Conservation (phyloP, 2,113 vertebrate species). For the Conger conger region DNA sequence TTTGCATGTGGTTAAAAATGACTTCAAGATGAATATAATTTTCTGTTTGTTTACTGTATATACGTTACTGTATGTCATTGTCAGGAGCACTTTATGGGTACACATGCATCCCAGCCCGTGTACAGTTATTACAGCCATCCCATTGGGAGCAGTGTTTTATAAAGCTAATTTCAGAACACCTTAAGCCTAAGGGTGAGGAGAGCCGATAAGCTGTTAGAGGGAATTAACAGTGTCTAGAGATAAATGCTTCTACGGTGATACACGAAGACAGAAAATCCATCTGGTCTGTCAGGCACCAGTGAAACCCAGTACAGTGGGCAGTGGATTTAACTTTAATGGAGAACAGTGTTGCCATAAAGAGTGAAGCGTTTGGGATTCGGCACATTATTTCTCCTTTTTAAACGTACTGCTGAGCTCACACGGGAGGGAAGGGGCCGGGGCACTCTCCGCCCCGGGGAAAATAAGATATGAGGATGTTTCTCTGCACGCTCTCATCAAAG, state of each 20-base stretch:
- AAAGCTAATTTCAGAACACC: neutral
- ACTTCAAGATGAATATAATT: neutral
- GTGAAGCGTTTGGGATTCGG: neutral
- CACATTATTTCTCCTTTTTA: neutral
- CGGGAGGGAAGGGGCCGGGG: neutral
- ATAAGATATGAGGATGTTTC: neutral
- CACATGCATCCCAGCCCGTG: constrained; percentile 5
- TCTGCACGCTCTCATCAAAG: neutral
- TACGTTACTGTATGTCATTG: neutral
- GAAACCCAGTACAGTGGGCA: neutral
- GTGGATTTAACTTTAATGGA: neutral
- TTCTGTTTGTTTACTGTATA: too few relatives aligned
- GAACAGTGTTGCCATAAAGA: neutral
- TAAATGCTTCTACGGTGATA: neutral
- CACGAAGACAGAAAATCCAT: neutral
- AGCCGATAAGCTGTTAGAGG: neutral
- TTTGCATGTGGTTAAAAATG: neutral
- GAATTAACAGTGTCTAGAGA: neutral
- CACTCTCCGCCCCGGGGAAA: neutral
- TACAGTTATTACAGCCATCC: neutral
- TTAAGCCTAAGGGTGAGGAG: neutral
- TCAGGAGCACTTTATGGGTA: neutral
- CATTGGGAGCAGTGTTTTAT: neutral
- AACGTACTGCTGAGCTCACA: neutral
- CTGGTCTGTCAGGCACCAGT: neutral